These are phyloP conservation scores for Coenobita brevimanus DNA, from an alignment of 1,140 invertebrate species.

Conservation along the genomic window DNA sequence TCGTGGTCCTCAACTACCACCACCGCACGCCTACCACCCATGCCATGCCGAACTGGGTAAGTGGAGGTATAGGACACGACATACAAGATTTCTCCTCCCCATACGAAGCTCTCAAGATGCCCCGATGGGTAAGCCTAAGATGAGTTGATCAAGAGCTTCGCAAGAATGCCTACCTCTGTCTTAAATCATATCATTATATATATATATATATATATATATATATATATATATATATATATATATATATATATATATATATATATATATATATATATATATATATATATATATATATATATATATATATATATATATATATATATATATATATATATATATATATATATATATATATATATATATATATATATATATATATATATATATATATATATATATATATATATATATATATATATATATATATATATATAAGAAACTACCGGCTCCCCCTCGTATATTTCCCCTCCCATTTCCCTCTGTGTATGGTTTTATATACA, in stretches of 20 bases:
- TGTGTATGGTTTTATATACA: too few relatives aligned
- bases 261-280: slow-evolving; percentile 14
- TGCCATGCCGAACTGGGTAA: slow-evolving; percentile 97
- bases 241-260: slow-evolving; percentile 15
- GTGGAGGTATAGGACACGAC: slow-evolving; percentile 72
- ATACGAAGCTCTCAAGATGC: slow-evolving; percentile 60
- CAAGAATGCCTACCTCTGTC: slow-evolving; percentile 25
- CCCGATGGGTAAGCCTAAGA: slow-evolving; percentile 65
- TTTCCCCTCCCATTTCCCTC: too few relatives aligned
- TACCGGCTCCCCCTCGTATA: too few relatives aligned
- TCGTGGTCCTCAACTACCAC: slow-evolving; percentile 98
- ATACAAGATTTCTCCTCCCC: slow-evolving; percentile 49
- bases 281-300: slow-evolving; percentile 44
- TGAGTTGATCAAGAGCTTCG: slow-evolving; percentile 26
- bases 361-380: slow-evolving; percentile 32
- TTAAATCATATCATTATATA: slow-evolving; percentile 32
- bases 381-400: slow-evolving; percentile 6
- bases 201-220: slow-evolving; percentile 42
- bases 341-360: slow-evolving; percentile 13
- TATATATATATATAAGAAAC: too few relatives aligned
- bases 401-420: not conserved
- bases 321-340: not conserved
- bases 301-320: not conserved
- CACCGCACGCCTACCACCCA: slow-evolving; percentile 97
- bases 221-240: slow-evolving; percentile 32